A percentile compares a stretch with the other conserved stretches of the same genome.
Evolutionary conservation across 2,888 invertebrate genomes (phyloP).

Genomic region (Andrena camellia): DNA sequence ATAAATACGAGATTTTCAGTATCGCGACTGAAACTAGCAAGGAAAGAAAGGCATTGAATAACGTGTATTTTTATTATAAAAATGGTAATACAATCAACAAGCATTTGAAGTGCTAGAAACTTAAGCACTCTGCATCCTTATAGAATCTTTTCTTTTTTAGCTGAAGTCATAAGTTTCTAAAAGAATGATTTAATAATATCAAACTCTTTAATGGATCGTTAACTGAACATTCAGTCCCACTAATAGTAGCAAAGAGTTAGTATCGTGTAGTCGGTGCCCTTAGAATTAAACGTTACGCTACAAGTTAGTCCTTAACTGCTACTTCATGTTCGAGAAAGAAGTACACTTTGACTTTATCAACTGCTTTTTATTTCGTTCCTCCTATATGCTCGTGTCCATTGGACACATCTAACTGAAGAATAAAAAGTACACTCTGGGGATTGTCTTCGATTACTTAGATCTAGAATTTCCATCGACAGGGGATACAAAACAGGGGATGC

Average conservation of each 20-base stretch:
- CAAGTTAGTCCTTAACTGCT: constrained; percentile 25
- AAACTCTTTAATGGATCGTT: background rate
- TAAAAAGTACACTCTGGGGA: constrained; percentile 33
- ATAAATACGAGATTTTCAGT: background rate
- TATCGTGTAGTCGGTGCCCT: constrained; percentile 24
- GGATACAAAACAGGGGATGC: background rate
- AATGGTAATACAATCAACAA: constrained; percentile 29
- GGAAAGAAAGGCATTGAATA: background rate
- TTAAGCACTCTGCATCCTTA: background rate
- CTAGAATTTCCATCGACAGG: constrained; percentile 35
- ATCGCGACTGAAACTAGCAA: background rate
- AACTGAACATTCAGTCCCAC: background rate
- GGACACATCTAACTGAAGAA: constrained; percentile 48
- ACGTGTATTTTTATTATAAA: constrained; percentile 41
- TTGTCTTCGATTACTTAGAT: constrained; percentile 35
- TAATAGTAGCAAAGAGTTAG: constrained; percentile 25
- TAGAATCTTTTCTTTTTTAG: background rate
- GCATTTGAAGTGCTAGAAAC: background rate
- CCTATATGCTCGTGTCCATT: constrained; percentile 27
- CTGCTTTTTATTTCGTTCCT: constrained; percentile 12
- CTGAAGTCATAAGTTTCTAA: background rate
- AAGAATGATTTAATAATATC: background rate
- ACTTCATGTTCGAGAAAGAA: constrained; percentile 27
- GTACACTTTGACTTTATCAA: constrained; percentile 39
- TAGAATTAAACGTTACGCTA: constrained; percentile 28